Evolutionary conservation across 2,888 invertebrate species (phyloP).

Genomic region (Bedellia somnulentella): DNA sequence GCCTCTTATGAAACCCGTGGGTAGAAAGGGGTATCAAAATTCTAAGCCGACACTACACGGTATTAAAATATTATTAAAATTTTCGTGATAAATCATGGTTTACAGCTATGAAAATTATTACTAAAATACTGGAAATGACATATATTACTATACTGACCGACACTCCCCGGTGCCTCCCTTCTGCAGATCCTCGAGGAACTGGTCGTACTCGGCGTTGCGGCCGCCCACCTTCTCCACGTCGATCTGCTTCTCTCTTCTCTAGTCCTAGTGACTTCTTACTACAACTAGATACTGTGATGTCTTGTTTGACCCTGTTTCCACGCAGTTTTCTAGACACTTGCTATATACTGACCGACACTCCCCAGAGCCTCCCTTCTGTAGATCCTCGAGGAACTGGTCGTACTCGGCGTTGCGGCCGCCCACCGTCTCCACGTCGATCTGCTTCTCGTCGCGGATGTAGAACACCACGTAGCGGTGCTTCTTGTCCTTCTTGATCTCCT

Average conservation of each 20-base stretch:
- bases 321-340: too few species aligned
- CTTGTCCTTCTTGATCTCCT: slow-evolving; percentile 97
- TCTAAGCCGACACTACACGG: too few species aligned
- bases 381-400: slow-evolving; percentile 90
- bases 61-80: too few species aligned
- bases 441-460: slow-evolving; percentile 93
- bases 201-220: slow-evolving; percentile 89
- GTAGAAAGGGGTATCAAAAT: too few species aligned
- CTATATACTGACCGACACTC: slow-evolving; percentile 91
- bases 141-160: too few species aligned
- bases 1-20: too few species aligned
- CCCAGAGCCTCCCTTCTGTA: slow-evolving; percentile 87
- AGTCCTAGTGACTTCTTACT: too few species aligned
- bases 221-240: slow-evolving; percentile 91
- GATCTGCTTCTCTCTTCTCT: slow-evolving; percentile 95
- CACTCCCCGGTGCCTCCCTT: slow-evolving; percentile 91
- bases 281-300: too few species aligned
- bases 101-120: too few species aligned
- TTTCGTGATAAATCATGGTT: too few species aligned
- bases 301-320: too few species aligned
- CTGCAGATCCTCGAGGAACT: slow-evolving; percentile 92
- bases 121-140: too few species aligned
- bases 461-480: slow-evolving; percentile 96
- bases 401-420: slow-evolving; percentile 90
- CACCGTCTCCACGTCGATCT: slow-evolving; percentile 92